A percentile compares a stretch with the other conserved stretches of the same genome.
These are phyloP conservation scores for Aplocera efformata DNA, from an alignment of 2,888 invertebrate species.

Conservation along the genomic window DNA sequence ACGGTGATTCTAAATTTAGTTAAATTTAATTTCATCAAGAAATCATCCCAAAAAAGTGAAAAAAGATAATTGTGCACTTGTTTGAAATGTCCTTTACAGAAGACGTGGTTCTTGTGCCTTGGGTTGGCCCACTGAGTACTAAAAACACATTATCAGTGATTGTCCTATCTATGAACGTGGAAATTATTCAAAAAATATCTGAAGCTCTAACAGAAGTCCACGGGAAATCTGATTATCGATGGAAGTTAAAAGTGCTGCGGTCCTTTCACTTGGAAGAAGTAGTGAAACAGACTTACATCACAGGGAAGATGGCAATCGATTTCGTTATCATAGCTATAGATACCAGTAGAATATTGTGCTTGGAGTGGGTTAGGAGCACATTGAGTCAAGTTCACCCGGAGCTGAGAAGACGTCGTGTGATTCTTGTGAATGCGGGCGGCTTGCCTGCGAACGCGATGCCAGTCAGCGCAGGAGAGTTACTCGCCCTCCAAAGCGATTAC, in stretches of 20 bases:
- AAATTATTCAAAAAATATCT: conserved; percentile 60
- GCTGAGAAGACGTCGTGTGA: conserved; percentile 55
- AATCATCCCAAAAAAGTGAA: too few species aligned
- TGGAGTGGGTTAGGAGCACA: conserved; percentile 61
- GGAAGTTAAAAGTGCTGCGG: conserved; percentile 61
- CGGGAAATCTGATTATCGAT: conserved; percentile 49
- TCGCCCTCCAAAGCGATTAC: conserved; percentile 52
- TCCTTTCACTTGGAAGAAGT: conserved; percentile 58
- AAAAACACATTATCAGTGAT: conserved; percentile 59
- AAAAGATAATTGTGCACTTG: too few species aligned
- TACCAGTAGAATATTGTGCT: conserved; percentile 59
- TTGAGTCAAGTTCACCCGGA: conserved; percentile 66
- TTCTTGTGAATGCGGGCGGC: conserved; percentile 66
- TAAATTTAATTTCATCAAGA: too few species aligned
- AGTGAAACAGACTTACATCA: conserved; percentile 48
- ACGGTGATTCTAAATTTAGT: too few species aligned
- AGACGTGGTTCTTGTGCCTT: conserved; percentile 53
- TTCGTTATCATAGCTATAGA: conserved; percentile 66
- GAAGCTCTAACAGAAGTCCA: conserved; percentile 59
- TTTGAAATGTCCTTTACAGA: conserved; percentile 55
- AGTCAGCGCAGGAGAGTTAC: conserved; percentile 56
- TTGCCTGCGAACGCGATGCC: conserved; percentile 62
- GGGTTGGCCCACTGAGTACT: conserved; percentile 61
- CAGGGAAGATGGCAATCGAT: conserved; percentile 63
- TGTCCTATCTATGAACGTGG: conserved; percentile 58